These are phyloP conservation scores for Lottia gigantea DNA, from an alignment of 2,888 invertebrate genomes.

Conservation along the genomic window DNA sequence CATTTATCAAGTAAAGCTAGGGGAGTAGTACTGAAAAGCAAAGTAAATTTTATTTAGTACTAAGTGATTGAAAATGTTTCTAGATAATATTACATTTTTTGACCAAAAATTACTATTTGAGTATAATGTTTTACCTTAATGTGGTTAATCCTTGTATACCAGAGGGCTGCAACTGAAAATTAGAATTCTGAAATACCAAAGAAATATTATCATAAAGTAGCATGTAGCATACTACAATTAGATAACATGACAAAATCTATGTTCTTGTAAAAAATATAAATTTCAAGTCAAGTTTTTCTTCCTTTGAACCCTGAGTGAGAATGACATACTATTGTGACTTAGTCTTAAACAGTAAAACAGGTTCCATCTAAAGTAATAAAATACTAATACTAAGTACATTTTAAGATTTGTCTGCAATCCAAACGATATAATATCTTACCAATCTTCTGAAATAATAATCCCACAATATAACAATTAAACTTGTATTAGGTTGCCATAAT, in stretches of 20 bases:
- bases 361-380: no score
- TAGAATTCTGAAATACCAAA: slow-evolving; percentile 41
- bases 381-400: no score
- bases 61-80: no score
- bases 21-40: background rate
- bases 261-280: no score
- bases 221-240: no score
- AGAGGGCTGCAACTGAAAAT: slow-evolving; percentile 35
- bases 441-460: slow-evolving; percentile 53
- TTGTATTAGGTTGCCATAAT: slow-evolving; percentile 47
- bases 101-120: no score
- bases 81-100: no score
- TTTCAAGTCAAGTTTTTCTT: no score
- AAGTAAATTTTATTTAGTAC: background rate
- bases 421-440: slow-evolving; percentile 34
- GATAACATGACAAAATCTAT: background rate
- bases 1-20: background rate
- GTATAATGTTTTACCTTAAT: slow-evolving; percentile 25
- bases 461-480: slow-evolving; percentile 49
- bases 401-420: no score
- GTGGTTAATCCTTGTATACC: slow-evolving; percentile 41
- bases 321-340: no score
- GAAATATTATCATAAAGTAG: background rate
- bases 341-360: no score
- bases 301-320: no score